Evolutionary conservation across 2,797 vertebrate species (phyloP).

Genomic region (Myotis myotis): DNA sequence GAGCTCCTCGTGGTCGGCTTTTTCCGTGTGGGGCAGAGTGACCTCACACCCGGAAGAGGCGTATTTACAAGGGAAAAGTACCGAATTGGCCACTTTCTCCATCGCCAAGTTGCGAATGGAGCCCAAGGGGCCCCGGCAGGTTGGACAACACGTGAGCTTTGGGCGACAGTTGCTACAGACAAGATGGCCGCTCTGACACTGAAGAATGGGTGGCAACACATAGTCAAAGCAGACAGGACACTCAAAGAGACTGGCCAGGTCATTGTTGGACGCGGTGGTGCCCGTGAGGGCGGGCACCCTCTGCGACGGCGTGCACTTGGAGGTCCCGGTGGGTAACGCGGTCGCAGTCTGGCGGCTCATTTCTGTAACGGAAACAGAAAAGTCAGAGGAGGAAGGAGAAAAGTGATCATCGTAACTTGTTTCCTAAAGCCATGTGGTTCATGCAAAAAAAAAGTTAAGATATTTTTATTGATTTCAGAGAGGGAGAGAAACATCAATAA

Average conservation of each 20-base stretch:
- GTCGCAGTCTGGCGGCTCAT: slow-evolving; percentile 99
- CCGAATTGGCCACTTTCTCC: slow-evolving; percentile 99
- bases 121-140: slow-evolving; percentile 96
- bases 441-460: not conserved
- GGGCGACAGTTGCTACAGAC: slow-evolving; percentile 99
- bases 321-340: slow-evolving; percentile 98
- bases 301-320: slow-evolving; percentile 98
- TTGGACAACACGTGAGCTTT: slow-evolving; percentile 98
- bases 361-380: slow-evolving; percentile 85
- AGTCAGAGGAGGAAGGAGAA: not conserved
- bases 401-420: not conserved
- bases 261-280: slow-evolving; percentile 99
- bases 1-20: slow-evolving; percentile 97
- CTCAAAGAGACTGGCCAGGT: slow-evolving; percentile 98
- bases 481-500: no score
- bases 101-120: slow-evolving; percentile 99
- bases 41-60: slow-evolving; percentile 97
- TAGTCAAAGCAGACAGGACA: slow-evolving; percentile 99
- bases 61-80: slow-evolving; percentile 98
- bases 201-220: slow-evolving; percentile 98
- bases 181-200: slow-evolving; percentile 99
- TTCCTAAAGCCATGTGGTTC: not conserved
- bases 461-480: no score
- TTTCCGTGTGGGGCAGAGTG: slow-evolving; percentile 95
- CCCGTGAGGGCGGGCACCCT: slow-evolving; percentile 96